phyloP scores from a whole-genome alignment of 2,888 invertebrate genomes.

The Leucophora obtusa region DNA sequence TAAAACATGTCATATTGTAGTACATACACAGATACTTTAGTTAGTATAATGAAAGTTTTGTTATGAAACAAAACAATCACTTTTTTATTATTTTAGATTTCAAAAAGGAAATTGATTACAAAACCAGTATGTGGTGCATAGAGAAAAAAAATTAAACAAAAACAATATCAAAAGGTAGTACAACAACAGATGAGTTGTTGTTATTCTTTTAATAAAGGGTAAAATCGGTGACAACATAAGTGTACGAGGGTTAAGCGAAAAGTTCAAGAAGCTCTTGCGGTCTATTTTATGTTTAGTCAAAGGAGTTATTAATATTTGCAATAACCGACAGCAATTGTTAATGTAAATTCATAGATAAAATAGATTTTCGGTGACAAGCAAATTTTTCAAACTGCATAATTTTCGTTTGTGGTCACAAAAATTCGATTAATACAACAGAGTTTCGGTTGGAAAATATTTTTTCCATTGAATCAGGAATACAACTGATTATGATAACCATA shows the following conservation, averaged over 20 bases:
- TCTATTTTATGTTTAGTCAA: neutral
- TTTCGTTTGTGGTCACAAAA: too few relatives aligned
- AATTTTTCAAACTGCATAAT: too few relatives aligned
- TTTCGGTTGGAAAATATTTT: too few relatives aligned
- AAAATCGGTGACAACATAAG: conserved; percentile 42
- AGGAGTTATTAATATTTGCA: neutral
- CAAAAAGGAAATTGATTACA: conserved; percentile 50
- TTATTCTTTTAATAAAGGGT: conserved; percentile 14
- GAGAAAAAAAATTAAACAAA: neutral
- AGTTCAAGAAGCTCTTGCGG: neutral
- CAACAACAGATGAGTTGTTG: conserved; percentile 29
- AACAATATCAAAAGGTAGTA: conserved; percentile 35
- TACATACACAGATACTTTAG: neutral
- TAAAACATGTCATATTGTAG: neutral
- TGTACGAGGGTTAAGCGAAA: conserved; percentile 25
- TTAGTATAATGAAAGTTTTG: conserved; percentile 5
- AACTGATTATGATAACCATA: too few relatives aligned
- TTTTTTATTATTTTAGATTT: conserved; percentile 33
- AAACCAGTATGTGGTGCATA: conserved; percentile 38
- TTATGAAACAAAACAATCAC: neutral
- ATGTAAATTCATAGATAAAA: too few relatives aligned
- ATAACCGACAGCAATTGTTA: too few relatives aligned
- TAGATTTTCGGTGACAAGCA: too few relatives aligned
- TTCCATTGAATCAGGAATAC: too few relatives aligned
- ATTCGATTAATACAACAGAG: too few relatives aligned